Percentiles rank a stretch among this genome's conserved stretches.
Evolutionary conservation across 1,140 invertebrate genomes (phyloP).

Genomic region (Drosophila persimilis): DNA sequence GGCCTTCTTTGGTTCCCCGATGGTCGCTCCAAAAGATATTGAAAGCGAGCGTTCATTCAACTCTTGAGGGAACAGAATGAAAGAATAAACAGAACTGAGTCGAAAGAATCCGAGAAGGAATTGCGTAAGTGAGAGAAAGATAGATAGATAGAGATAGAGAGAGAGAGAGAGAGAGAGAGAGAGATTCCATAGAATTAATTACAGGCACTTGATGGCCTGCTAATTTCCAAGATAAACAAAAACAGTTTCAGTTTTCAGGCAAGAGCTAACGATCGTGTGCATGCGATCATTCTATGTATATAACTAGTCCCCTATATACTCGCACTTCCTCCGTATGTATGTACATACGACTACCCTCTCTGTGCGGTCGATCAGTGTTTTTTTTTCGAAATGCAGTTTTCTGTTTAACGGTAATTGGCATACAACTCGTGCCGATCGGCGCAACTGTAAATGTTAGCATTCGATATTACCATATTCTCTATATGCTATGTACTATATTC

Average conservation of each 20-base stretch:
- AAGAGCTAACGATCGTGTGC: slow-evolving; percentile 5
- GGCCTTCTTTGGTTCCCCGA: background rate
- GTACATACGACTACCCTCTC: slow-evolving; percentile 10
- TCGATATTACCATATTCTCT: slow-evolving; percentile 18
- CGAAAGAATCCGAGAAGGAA: background rate
- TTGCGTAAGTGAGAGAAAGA: slow-evolving; percentile 1
- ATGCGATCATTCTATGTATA: no score
- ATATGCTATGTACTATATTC: background rate
- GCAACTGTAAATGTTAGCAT: slow-evolving; percentile 43
- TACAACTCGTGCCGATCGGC: slow-evolving; percentile 55
- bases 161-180: background rate
- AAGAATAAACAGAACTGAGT: slow-evolving; percentile 9
- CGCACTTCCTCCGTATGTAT: no score
- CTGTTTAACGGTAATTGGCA: slow-evolving; percentile 67
- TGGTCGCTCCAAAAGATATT: slow-evolving; percentile 21
- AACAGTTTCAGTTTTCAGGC: slow-evolving; percentile 8
- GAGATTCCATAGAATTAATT: background rate
- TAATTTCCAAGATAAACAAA: slow-evolving; percentile 62
- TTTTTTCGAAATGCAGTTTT: slow-evolving; percentile 26
- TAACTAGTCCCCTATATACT: no score
- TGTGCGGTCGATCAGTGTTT: slow-evolving; percentile 5
- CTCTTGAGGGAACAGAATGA: slow-evolving; percentile 2
- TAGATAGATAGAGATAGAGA: no score
- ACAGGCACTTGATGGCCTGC: slow-evolving; percentile 34
- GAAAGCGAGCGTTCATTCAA: slow-evolving; percentile 51